Evolutionary conservation across 2,113 vertebrate species (phyloP), one percentile per base, ranked within the genome.

Genomic region (Hippolais icterina): DNA sequence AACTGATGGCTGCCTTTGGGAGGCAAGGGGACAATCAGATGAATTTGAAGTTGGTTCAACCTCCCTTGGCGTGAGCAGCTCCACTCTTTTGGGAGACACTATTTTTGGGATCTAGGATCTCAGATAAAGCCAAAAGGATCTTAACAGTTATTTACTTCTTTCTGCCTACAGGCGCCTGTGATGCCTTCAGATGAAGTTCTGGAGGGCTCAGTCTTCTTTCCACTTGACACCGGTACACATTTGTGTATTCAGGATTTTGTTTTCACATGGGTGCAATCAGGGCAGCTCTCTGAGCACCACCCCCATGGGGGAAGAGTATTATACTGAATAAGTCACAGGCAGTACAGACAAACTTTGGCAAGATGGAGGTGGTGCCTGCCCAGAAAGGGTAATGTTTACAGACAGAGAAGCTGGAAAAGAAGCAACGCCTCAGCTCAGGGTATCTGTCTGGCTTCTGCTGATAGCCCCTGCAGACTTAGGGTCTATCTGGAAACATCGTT

Each of bases 71-170:
- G 2, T 42, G 49, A 91, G 39, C 35, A 81, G 42, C 42, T 81
- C 42, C 0, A 0, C 37, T 75, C 25, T 57, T 80, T 53, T 28
- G 15, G 33, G 25, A 82, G n/a, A 76, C 1, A 1, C 10, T 93
- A 15, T 68, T 80, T 60, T 65, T 19, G 66, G 46, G 24, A 39
- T 85, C 65, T 79, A 46, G 41, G 11, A 72, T 60, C 44, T 68
- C 77, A 72, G 57, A 89, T 37, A 79, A 91, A 94, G 37, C 28
- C 78, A 44, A 65, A 89, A 68, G 23, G 25, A 78, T 83, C 63
- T 66, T 57, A 66, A 33, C 3, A 71, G 44, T 70, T 66, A 75
- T 66, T 70, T 49, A 28, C 29, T 87, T 87, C 53, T 89, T 93
- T 87, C 50, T 79, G 8, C 25, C 16, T 92, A 18, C 41, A 41